These are phyloP conservation scores for Cyphomyrmex costatus DNA, from an alignment of 1,140 invertebrate species.

Conservation along the genomic window DNA sequence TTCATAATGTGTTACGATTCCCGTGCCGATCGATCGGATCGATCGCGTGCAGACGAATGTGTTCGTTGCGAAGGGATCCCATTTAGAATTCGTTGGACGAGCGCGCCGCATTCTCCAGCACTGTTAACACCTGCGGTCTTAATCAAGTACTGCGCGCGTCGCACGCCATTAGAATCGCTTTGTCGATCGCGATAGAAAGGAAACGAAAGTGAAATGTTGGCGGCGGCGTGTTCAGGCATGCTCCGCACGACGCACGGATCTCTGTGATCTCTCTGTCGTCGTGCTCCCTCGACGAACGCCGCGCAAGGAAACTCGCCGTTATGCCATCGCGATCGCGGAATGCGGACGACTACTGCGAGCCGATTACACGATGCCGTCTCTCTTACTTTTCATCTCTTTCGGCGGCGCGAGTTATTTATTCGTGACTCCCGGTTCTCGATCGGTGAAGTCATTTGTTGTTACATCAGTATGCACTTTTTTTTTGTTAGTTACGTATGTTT, in stretches of 20 bases:
- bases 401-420: not conserved
- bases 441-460: not conserved
- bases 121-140: conserved; percentile 50
- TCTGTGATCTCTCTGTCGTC: conserved; percentile 34
- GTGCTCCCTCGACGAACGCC: conserved; percentile 1
- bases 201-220: conserved; percentile 62
- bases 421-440: not conserved
- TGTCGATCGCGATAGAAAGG: conserved; percentile 4
- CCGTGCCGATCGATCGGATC: not conserved
- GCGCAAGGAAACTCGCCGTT: conserved; percentile 39
- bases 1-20: not conserved
- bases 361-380: conserved; percentile 14
- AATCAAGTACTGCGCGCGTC: conserved; percentile 29
- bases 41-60: not conserved
- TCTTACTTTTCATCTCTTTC: conserved; percentile 1
- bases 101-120: not conserved
- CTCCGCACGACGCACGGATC: conserved; percentile 19
- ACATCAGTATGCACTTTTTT: not conserved
- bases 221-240: conserved; percentile 29
- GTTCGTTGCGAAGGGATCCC: not conserved
- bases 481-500: not conserved
- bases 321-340: conserved; percentile 42
- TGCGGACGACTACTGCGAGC: conserved; percentile 46
- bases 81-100: conserved; percentile 6
- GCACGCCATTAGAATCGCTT: conserved; percentile 36